phyloP scores from a whole-genome alignment of 1,140 invertebrate species.

The Drosophila serrata region DNA sequence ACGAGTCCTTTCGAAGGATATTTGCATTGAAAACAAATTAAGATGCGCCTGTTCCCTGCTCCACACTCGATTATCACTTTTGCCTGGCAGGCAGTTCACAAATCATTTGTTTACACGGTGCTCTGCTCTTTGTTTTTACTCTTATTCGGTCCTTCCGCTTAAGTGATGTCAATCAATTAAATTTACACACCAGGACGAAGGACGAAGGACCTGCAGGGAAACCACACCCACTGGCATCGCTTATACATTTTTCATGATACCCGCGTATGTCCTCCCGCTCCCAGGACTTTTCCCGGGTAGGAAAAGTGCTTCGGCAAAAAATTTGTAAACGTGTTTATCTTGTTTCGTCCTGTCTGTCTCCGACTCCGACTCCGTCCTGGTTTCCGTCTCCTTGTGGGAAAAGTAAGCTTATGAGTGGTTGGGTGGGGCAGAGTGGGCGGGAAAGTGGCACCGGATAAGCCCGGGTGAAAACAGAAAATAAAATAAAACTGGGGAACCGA shows the following conservation, averaged over 20 bases:
- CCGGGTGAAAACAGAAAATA: neutral
- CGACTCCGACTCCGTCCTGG: neutral
- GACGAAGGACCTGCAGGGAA: constrained; percentile 3
- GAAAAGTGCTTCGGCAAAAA: constrained; percentile 22
- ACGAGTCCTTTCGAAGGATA: constrained; percentile 12
- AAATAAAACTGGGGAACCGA: neutral
- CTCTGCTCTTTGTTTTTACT: constrained; percentile 5
- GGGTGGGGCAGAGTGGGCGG: constrained; percentile 9
- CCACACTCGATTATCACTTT: constrained; percentile 32
- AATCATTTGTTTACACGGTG: constrained; percentile 58
- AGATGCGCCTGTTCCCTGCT: constrained; percentile 11
- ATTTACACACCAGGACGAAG: constrained; percentile 49
- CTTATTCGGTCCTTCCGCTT: constrained; percentile 41
- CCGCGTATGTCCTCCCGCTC: constrained; percentile 9
- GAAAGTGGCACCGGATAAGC: constrained; percentile 14
- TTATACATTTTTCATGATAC: constrained; percentile 73
- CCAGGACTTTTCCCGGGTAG: neutral
- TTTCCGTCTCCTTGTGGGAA: constrained; percentile 5
- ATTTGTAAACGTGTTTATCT: constrained; percentile 66
- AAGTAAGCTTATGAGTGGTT: constrained; percentile 53
- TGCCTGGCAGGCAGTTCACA: constrained; percentile 46
- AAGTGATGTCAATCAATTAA: constrained; percentile 80
- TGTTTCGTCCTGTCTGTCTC: constrained; percentile 15
- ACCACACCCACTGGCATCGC: constrained; percentile 43
- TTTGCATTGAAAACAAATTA: constrained; percentile 51